These are phyloP conservation scores for Leptonema lineaticorne DNA, from an alignment of 1,140 invertebrate species.

Conservation along the genomic window DNA sequence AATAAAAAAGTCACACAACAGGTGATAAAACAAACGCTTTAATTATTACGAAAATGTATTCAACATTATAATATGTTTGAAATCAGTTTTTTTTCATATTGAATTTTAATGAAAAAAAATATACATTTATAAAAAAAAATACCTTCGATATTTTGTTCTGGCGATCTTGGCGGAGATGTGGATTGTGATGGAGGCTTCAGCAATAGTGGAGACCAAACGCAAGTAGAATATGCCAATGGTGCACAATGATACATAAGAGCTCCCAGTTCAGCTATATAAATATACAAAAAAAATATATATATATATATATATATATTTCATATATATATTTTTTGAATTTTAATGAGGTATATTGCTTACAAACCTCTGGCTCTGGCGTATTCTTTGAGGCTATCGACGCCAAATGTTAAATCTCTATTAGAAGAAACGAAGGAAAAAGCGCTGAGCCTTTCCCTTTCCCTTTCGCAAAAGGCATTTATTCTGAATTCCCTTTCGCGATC, in stretches of 20 bases:
- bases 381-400: constrained; percentile 42
- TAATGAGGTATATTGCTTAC: too few species aligned
- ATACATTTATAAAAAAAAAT: too few species aligned
- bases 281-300: too few species aligned
- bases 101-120: not conserved
- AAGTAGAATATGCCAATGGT: constrained; percentile 48
- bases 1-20: not conserved
- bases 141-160: constrained; percentile 36
- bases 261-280: constrained; percentile 46
- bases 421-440: constrained; percentile 49
- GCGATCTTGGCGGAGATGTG: constrained; percentile 30
- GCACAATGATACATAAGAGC: constrained; percentile 48
- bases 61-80: not conserved
- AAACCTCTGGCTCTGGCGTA: constrained; percentile 45
- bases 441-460: constrained; percentile 43
- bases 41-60: not conserved
- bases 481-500: constrained; percentile 23
- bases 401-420: constrained; percentile 45
- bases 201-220: constrained; percentile 51
- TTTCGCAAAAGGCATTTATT: constrained; percentile 32
- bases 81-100: not conserved
- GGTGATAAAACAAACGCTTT: constrained; percentile 1
- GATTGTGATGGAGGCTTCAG: constrained; percentile 28
- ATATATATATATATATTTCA: too few species aligned
- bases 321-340: too few species aligned